A percentile compares a stretch with the other conserved stretches of the same genome.
These are phyloP conservation scores for Lepidochitona cinerea DNA, from an alignment of 2,888 invertebrate species.

Conservation along the genomic window DNA sequence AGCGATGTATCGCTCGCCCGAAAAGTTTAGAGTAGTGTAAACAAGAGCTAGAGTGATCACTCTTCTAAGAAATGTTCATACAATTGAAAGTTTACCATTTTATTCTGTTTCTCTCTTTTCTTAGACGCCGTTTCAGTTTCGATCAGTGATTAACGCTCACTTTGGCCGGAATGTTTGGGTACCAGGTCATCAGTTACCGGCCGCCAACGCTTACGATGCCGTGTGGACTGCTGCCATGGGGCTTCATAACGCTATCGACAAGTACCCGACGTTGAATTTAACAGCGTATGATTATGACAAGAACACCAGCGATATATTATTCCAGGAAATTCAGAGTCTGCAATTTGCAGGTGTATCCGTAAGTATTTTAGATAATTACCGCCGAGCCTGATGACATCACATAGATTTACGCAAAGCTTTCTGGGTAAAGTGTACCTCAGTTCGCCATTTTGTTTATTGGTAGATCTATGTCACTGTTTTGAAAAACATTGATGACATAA, in stretches of 20 bases:
- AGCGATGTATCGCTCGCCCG: too few relatives aligned
- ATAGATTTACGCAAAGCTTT: too few relatives aligned
- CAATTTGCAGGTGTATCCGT: background rate
- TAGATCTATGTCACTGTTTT: too few relatives aligned
- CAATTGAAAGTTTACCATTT: too few relatives aligned
- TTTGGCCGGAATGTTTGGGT: background rate
- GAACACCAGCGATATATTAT: background rate
- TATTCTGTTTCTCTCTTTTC: too few relatives aligned
- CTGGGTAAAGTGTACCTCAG: too few relatives aligned
- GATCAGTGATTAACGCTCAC: background rate
- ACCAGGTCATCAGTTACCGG: background rate
- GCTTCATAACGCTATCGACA: background rate
- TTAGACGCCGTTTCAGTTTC: background rate
- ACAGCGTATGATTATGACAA: background rate
- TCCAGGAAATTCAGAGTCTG: background rate
- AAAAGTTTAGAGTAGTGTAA: too few relatives aligned
- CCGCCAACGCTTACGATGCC: slow-evolving; percentile 5
- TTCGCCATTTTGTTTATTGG: too few relatives aligned
- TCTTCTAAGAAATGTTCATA: too few relatives aligned
- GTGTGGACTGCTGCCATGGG: slow-evolving; percentile 5
- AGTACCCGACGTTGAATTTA: background rate
- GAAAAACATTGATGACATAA: too few relatives aligned
- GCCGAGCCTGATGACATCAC: background rate
- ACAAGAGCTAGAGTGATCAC: too few relatives aligned
- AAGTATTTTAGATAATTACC: background rate